Base-by-base conservation (phyloP, 92 coral and sea anemone genomes). In the Epizoanthus scotinus region DNA sequence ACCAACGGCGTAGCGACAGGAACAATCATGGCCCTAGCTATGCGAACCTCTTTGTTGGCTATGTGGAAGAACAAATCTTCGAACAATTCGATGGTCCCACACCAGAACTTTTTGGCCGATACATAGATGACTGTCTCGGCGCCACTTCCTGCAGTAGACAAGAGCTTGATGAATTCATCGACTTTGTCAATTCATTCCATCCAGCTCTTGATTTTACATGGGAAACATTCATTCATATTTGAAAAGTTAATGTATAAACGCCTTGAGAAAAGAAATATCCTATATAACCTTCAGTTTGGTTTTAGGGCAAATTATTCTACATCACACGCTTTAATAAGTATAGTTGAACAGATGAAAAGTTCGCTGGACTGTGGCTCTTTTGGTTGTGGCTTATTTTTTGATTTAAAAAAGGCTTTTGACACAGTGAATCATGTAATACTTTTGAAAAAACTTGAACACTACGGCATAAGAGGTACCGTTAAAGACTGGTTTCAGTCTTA, bases 401-500 rank as follows among this genome's bases (percentile, higher is more conserved):
- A 59, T 59, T 59, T 59, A 59, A 59, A 59, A 59, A 59, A 59
- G 26, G 64, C 27, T 8, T 67, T 67, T 40, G 72, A 10, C 42
- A 67, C 72, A 9, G 72, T 67, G 8, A 38, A 67, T 7, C 55
- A 67, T 21, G 18, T 21, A 17, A 67, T 21, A 18, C 53, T 67
- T 0, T 18, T 26, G 27, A 26, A 15, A 13, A 64, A 64, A 28
- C 34, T 75, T 18, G 8, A 34, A 9, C 79, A 60, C 21, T 69
- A 71, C 28, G 86, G 77, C 63, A 42, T 73, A 14, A 27, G 82
- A 73, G 82, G 67, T 20, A 83, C 26, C 38, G 86, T 79, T 27
- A 49, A 58, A n/a, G 62, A 83, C 14, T 83, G 86, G 86, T 83
- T 83, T 73, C 70, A 57, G 15, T 82, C 79, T 15, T 73, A 38